Percentiles rank a stretch among this genome's conserved stretches.
phyloP scores from a whole-genome alignment of 2,113 vertebrate genomes.

The Etia nguti region DNA sequence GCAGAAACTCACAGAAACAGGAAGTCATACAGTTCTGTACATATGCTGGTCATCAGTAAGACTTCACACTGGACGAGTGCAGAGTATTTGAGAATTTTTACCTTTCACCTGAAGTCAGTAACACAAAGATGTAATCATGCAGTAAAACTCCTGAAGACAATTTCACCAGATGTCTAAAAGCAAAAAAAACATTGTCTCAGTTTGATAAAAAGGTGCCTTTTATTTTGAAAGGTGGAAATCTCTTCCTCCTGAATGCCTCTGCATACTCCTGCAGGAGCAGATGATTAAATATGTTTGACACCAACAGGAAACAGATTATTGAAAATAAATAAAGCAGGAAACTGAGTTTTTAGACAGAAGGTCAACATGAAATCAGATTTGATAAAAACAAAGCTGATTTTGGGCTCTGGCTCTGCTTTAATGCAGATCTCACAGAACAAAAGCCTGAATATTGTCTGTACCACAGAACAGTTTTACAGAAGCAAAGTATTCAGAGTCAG shows the following conservation, averaged over 20 bases:
- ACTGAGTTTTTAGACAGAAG: background rate
- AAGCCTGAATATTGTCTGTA: background rate
- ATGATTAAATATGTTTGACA: background rate
- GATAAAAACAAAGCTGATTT: background rate
- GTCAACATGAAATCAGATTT: background rate
- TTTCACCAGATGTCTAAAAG: background rate
- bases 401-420: background rate
- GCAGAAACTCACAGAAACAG: background rate
- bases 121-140: rapidly evolving
- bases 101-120: background rate
- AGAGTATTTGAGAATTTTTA: background rate
- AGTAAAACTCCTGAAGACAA: background rate
- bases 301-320: background rate
- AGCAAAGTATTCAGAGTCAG: background rate
- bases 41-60: background rate
- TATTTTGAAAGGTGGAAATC: background rate
- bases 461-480: background rate
- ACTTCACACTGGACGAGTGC: background rate
- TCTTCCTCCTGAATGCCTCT: background rate
- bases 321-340: background rate
- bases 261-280: background rate
- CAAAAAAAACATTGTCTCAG: background rate
- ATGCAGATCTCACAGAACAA: background rate
- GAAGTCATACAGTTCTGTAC: background rate
- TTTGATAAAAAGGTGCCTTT: background rate